Evolutionary conservation across 2,797 vertebrate genomes (phyloP), one percentile per base, ranked within the genome.

Genomic region (Uromys caudimaculatus): DNA sequence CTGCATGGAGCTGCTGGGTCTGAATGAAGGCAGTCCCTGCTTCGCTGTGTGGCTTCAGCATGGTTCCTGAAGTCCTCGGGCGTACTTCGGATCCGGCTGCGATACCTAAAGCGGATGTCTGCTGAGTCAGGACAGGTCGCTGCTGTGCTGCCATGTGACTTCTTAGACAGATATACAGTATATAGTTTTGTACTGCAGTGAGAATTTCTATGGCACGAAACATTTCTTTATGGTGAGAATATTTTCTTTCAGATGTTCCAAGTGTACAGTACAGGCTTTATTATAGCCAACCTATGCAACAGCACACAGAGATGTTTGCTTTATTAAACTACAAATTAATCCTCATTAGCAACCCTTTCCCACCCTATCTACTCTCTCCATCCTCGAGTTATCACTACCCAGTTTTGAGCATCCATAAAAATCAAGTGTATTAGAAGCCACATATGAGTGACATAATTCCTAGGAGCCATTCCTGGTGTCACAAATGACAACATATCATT

Each of bases 1-100:
- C 99, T 96, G 99, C 99, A 0, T 99, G 99, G 88, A 99, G 98
- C 99, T 99, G 99, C 99, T 99, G 99, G 24, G 98, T 99, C 98
- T 99, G 99, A 96, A 99, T 99, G 98, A 99, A 98, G 97, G 99
- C 99, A 0, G 99, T 99, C 27, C 99, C 99, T 6, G 97, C 98
- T 95, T 99, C 99, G 0, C 94, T 96, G 7, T 99, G 99, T 93
- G 98, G 91, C 98, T 99, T 99, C 0, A 99, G 98, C 99, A 99
- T 99, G 92, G 97, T 95, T 89, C 3, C 96, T 97, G 96, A 85
- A 86, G 84, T 97, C 87, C 95, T 98, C 44, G 6, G 44, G 44
- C 44, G 44, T 44, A 44, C 44, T 44, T 44, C 44, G 6, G 44
- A 44, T 44, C 44, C 44, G 6, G 44, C 44, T 44, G 44, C 44